Evolutionary conservation across 37 sponge, comb jelly and placozoan genomes (phyloP).

Genomic region (Bolinopsis microptera): DNA sequence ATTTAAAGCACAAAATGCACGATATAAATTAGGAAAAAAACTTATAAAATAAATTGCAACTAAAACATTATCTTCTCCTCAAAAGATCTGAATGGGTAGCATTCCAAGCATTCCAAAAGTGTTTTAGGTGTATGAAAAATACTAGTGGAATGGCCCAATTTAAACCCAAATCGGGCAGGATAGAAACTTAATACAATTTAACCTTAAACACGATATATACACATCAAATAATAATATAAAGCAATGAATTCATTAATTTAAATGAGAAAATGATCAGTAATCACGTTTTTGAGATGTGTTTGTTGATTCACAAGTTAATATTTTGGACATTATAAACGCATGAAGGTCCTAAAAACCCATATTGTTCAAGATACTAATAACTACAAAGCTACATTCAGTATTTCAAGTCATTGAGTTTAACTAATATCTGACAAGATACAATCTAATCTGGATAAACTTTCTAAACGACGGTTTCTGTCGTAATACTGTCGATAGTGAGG

Average conservation of each 20-base stretch:
- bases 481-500: background rate
- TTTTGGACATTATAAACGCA: too few species aligned
- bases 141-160: background rate
- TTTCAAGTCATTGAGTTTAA: too few species aligned
- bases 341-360: too few species aligned
- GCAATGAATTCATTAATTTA: background rate
- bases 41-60: background rate
- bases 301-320: too few species aligned
- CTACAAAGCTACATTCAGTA: too few species aligned
- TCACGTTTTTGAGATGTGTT: too few species aligned
- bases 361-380: too few species aligned
- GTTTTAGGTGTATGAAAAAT: background rate
- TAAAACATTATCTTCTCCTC: background rate
- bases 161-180: background rate
- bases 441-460: too few species aligned
- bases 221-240: background rate
- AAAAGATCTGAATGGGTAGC: background rate
- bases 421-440: too few species aligned
- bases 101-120: background rate
- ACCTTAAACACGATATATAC: background rate
- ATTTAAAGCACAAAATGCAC: background rate
- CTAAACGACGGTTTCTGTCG: background rate
- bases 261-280: background rate
- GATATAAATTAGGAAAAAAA: background rate
- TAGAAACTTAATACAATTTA: background rate